Evolutionary conservation across 2,888 invertebrate species (phyloP).

Genomic region (Rhagonycha fulva): DNA sequence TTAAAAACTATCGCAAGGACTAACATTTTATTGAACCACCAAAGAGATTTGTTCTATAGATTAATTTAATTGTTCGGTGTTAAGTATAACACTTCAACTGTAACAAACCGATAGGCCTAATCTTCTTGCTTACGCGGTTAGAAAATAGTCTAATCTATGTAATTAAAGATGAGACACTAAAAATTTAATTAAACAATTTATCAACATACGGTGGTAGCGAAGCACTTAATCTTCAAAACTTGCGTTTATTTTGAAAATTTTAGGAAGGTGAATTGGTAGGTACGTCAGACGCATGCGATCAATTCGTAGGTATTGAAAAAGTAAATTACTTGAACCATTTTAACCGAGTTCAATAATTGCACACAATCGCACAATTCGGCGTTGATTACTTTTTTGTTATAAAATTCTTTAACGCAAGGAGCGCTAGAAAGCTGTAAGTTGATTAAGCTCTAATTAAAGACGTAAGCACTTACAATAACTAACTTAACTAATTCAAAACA

Average conservation of each 20-base stretch:
- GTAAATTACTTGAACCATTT: not conserved
- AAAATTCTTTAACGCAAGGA: not conserved
- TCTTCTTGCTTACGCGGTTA: not conserved
- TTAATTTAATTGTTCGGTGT: not conserved
- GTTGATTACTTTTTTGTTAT: not conserved
- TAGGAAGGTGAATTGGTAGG: not conserved
- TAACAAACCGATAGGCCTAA: not conserved
- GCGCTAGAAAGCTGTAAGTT: not conserved
- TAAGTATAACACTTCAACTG: not conserved
- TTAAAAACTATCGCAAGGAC: not conserved
- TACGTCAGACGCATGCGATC: no score
- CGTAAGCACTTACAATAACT: not conserved
- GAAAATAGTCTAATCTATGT: not conserved
- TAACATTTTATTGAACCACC: not conserved
- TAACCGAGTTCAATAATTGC: not conserved
- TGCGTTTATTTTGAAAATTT: not conserved
- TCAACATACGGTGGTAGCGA: not conserved
- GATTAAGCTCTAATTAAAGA: not conserved
- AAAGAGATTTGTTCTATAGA: not conserved
- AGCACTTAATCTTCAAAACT: not conserved
- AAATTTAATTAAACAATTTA: not conserved
- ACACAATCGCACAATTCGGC: not conserved
- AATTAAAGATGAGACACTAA: not conserved
- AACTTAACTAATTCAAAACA: conserved; percentile 2
- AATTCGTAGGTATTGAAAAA: not conserved